phyloP scores from a whole-genome alignment of 2,113 vertebrate species.

The Phalacrocorax pelagicus region DNA sequence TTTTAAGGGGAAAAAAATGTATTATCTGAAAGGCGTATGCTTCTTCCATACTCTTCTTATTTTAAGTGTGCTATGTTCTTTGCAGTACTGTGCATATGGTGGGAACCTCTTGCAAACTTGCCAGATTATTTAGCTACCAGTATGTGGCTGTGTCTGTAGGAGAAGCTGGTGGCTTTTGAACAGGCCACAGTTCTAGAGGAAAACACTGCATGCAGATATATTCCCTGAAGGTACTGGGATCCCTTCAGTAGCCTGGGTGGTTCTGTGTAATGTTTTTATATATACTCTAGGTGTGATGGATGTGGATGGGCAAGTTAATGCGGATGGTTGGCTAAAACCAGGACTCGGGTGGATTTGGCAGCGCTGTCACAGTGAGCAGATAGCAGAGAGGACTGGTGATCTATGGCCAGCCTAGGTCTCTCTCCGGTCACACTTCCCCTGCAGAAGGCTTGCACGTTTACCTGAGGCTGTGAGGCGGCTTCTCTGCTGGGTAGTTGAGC shows the following conservation, averaged over 20 bases:
- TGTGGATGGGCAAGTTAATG: not conserved
- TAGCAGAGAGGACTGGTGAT: not conserved
- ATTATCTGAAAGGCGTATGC: not conserved
- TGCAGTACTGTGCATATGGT: fast-evolving
- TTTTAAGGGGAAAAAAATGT: too few species aligned
- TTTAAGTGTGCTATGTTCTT: not conserved
- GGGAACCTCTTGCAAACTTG: not conserved
- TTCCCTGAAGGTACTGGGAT: not conserved
- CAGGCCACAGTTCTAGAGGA: not conserved
- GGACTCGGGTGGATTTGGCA: not conserved
- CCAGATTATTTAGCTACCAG: not conserved
- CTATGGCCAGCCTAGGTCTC: not conserved
- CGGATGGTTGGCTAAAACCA: not conserved
- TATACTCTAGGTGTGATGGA: not conserved
- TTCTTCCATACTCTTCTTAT: not conserved
- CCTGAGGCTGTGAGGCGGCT: not conserved
- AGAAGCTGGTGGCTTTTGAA: not conserved
- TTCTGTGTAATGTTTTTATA: not conserved
- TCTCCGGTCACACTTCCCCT: fast-evolving
- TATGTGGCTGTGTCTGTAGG: fast-evolving
- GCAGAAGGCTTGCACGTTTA: not conserved
- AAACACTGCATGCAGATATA: not conserved
- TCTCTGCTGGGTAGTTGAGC: not conserved
- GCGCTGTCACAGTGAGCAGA: not conserved
- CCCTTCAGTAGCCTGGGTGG: not conserved